Conservation (phyloP, 1,140 invertebrate genomes). For the Apis laboriosa region DNA sequence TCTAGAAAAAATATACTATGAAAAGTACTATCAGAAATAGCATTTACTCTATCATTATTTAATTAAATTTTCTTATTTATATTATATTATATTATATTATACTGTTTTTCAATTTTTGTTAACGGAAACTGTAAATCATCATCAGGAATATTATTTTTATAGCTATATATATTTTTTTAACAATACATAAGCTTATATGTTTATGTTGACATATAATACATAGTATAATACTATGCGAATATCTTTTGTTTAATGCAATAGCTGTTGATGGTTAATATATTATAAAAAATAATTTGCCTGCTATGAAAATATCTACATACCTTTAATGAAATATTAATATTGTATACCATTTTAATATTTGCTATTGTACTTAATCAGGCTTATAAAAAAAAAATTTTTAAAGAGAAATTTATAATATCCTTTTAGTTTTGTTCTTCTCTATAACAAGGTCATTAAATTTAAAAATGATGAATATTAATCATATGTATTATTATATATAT, state of each 20-base stretch:
- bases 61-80: slow-evolving; percentile 6
- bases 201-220: slow-evolving; percentile 27
- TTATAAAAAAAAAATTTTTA: slow-evolving; percentile 31
- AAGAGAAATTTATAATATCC: slow-evolving; percentile 17
- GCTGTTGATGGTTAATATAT: slow-evolving; percentile 3
- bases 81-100: not conserved
- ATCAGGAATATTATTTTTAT: slow-evolving; percentile 22
- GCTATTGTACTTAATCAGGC: slow-evolving; percentile 46
- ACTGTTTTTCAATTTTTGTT: slow-evolving; percentile 9
- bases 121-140: not conserved
- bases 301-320: slow-evolving; percentile 41
- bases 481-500: slow-evolving; percentile 23
- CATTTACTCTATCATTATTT: not conserved
- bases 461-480: slow-evolving; percentile 41
- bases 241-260: slow-evolving; percentile 14
- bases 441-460: slow-evolving; percentile 30
- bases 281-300: slow-evolving; percentile 50
- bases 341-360: slow-evolving; percentile 34
- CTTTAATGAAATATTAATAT: slow-evolving; percentile 42
- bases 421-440: slow-evolving; percentile 14
- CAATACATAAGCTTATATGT: slow-evolving; percentile 20
- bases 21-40: too few species aligned
- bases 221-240: slow-evolving; percentile 23
- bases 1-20: not conserved
- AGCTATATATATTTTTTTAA: slow-evolving; percentile 12